These are phyloP conservation scores for Parasteatoda tepidariorum DNA, from an alignment of 1,140 invertebrate genomes.

Conservation along the genomic window DNA sequence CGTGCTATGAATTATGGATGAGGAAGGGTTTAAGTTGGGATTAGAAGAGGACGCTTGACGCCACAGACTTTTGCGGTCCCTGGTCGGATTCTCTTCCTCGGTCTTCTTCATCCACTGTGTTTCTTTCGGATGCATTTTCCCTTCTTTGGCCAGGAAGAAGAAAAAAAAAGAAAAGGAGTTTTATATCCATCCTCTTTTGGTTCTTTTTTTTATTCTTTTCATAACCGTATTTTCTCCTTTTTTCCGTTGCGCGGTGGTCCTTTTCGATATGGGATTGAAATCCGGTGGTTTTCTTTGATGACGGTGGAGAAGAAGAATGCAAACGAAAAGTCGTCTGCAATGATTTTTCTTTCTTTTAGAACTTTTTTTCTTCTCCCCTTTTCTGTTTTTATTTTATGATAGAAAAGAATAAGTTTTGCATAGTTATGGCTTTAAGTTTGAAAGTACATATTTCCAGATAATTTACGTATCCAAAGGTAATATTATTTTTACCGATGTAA, in stretches of 20 bases:
- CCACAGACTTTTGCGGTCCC: background rate
- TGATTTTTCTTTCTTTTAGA: no score
- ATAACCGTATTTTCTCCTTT: background rate
- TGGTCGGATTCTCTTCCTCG: background rate
- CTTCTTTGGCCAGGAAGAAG: background rate
- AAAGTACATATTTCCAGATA: no score
- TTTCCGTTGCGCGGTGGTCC: background rate
- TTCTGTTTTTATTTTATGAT: no score
- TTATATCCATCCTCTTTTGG: background rate
- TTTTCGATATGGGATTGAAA: background rate
- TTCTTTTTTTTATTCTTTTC: background rate
- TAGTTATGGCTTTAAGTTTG: no score
- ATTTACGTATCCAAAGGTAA: no score
- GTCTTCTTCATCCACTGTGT: background rate
- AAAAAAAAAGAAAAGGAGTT: background rate
- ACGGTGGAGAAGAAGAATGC: background rate
- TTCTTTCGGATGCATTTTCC: background rate
- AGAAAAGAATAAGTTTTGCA: no score
- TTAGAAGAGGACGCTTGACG: conserved; percentile 34
- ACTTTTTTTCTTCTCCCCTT: no score
- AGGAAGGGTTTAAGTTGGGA: conserved; percentile 43
- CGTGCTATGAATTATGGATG: conserved; percentile 51
- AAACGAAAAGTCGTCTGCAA: no score
- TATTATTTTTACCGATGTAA: no score
- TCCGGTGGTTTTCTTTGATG: background rate